Evolutionary conservation across 2,797 vertebrate genomes (phyloP), one percentile per base, ranked within the genome.

Genomic region (Mallotus villosus): DNA sequence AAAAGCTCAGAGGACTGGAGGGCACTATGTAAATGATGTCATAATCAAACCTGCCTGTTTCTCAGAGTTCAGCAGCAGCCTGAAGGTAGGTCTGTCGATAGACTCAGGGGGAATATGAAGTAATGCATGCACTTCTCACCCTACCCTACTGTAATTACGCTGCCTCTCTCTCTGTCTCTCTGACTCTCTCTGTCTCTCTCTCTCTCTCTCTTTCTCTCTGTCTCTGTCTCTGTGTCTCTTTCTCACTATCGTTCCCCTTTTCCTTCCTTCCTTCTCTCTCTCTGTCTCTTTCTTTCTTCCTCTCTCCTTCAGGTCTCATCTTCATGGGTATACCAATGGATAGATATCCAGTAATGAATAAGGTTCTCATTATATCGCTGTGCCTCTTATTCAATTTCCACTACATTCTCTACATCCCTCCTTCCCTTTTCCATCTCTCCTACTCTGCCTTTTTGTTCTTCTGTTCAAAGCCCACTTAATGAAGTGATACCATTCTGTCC

Each of bases 31-130:
- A 85, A 88, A 85, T 86, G 37, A 79, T 77, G 76, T 73, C 77
- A 73, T 84, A 85, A 84, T 88, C 68, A 85, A 84, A 86, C 79
- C 74, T 73, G 79, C 77, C 77, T 79, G 79, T 84, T 83, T 77
- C 67, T 66, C 66, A 75, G 62, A 86, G 85, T 88, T 88, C 74
- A 85, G 76, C 74, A 74, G 71, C 49, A 74, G 72, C 83, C 85
- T 76, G 65, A 78, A 83, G 79, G 76, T 70, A 80, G 29, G 66
- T 60, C 63, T 61, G 74, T 78, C 71, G 24, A 24, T 68, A 58
- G 68, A 37, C 64, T 67, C 17, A 7, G 19, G 57, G 67, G 55
- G 74, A 72, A 80, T 68, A 58, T 59, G 72, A 81, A 78, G 71
- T 74, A 82, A 78, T 77, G 77, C 72, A 77, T 64, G 63, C 55